Percentiles rank a stretch among this genome's conserved stretches.
Evolutionary conservation across 2,113 vertebrate species (phyloP).

Genomic region (Gasterosteus aculeatus): DNA sequence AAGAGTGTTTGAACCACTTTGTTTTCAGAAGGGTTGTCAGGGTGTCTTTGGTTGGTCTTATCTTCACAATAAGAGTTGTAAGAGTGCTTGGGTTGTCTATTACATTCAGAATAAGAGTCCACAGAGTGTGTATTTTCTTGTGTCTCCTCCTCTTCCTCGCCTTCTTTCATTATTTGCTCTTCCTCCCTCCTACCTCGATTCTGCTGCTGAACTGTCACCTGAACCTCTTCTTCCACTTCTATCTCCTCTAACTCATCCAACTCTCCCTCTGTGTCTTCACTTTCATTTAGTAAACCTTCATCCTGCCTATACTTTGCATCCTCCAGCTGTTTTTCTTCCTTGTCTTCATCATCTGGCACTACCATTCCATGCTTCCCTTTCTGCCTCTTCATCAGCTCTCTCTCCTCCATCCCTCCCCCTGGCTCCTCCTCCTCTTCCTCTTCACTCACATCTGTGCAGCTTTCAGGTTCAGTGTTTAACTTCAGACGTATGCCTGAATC

Average conservation of each 20-base stretch:
- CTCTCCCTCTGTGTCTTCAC: constrained; percentile 5
- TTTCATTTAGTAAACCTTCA: not conserved
- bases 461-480: not conserved
- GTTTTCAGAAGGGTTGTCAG: constrained; percentile 2
- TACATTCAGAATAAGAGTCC: constrained; percentile 13
- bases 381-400: not conserved
- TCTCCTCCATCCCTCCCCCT: not conserved
- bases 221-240: constrained; percentile 41
- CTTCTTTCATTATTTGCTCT: constrained; percentile 22
- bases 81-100: too few species aligned
- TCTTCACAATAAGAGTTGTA: not conserved
- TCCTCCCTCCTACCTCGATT: constrained; percentile 1
- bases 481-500: not conserved
- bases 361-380: not conserved
- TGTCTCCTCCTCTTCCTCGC: not conserved
- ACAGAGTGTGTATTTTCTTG: not conserved
- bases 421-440: not conserved
- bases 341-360: not conserved
- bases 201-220: constrained; percentile 3
- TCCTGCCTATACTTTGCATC: not conserved
- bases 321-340: constrained; percentile 1
- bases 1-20: not conserved
- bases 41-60: rapidly evolving
- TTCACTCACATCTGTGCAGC: not conserved
- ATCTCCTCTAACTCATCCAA: not conserved